Conservation (phyloP, 2,888 invertebrate genomes). For the Pardosa pseudoannulata region DNA sequence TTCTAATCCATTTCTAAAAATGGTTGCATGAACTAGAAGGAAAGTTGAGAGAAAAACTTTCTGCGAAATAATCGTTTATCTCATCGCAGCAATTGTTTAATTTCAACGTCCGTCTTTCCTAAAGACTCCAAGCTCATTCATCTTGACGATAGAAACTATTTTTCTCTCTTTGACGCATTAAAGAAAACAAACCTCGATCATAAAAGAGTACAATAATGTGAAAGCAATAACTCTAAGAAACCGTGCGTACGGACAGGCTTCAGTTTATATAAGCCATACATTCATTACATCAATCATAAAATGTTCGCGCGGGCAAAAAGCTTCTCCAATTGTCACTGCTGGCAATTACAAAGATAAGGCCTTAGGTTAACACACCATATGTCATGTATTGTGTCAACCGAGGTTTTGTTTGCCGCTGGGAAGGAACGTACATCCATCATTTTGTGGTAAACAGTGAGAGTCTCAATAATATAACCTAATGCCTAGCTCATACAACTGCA, state of each 20-base stretch:
- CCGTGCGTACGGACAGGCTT: neutral
- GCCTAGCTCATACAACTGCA: neutral
- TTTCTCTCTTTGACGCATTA: slow-evolving; percentile 19
- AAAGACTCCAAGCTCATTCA: slow-evolving; percentile 18
- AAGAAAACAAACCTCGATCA: slow-evolving; percentile 21
- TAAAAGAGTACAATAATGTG: slow-evolving; percentile 24
- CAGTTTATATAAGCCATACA: slow-evolving; percentile 25
- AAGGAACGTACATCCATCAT: slow-evolving; percentile 46
- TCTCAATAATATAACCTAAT: slow-evolving; percentile 44
- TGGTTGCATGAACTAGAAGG: no score
- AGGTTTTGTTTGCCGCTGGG: slow-evolving; percentile 34
- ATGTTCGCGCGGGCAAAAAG: slow-evolving; percentile 31
- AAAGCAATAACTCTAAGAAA: slow-evolving; percentile 29
- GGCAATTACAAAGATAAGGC: slow-evolving; percentile 67
- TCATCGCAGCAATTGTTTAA: neutral
- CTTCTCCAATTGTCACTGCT: slow-evolving; percentile 52
- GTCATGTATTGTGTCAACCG: slow-evolving; percentile 60
- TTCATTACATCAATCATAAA: slow-evolving; percentile 59
- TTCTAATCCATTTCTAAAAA: no score
- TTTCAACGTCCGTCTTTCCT: neutral
- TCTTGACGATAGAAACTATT: neutral
- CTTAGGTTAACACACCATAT: slow-evolving; percentile 65
- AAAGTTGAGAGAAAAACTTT: no score
- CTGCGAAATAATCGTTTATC: no score
- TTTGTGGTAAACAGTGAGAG: slow-evolving; percentile 50